Evolutionary conservation across 2,797 vertebrate genomes (phyloP), one percentile per base, ranked within the genome.

Genomic region (Nyctalus aviator): DNA sequence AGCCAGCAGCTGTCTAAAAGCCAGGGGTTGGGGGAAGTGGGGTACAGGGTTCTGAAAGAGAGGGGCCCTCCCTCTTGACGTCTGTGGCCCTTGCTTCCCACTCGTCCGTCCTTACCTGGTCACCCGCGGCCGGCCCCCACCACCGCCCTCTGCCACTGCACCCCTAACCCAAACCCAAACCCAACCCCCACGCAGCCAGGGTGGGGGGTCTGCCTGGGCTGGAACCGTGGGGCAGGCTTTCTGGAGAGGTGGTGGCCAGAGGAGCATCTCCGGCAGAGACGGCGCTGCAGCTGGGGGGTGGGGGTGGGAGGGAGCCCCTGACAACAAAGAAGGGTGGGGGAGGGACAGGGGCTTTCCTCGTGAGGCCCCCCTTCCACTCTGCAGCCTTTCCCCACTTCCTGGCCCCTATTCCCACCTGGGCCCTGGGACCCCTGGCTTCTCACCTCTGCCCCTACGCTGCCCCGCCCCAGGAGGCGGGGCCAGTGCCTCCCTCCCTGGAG

Each of bases 271-370:
- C 2, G 79, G 81, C 21, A 50, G 37, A 66, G 87, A 15, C 0
- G 21, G 76, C 37, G 66, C 35, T 64, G 59, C 15, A 73, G 30
- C 44, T 21, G 48, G 64, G 3, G 6, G 15, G 1, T 18, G 25
- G 23, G 23, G 25, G 50, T 41, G 37, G 37, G 37, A n/a, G 37
- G 4, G 37, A 37, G 21, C 7, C 20, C 37, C 37, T 41, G 48
- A n/a, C 6, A 0, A 18, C 6, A 0, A 25, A 30, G 68, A 15
- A 8, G 27, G 75, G 3, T 6, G 18, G 32, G 8, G 27, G 30
- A 8, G 27, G 27, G 3, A 0, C 50, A 48, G 11, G 11, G 3
- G 48, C 57, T 55, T 88, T 50, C 37, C 30, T 44, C 72, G 13
- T 0, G 11, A 89, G 32, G 69, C 20, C 27, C 35, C 12, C 50